A percentile compares a stretch with the other conserved stretches of the same genome.
phyloP scores from a whole-genome alignment of 2,113 vertebrate species.

The Nycticryphes semicollaris region DNA sequence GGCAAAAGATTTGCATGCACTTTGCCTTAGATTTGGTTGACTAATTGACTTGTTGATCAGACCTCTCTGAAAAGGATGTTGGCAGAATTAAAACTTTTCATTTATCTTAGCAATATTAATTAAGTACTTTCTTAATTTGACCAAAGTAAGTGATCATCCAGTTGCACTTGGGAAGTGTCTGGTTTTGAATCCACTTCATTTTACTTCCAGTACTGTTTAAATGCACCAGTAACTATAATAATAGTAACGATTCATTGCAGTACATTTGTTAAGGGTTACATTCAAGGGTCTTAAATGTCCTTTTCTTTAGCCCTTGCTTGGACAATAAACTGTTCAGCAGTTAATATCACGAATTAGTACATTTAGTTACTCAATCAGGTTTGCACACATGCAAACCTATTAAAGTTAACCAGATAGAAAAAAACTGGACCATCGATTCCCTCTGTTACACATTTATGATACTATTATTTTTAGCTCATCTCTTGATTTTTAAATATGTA shows the following conservation, averaged over 20 bases:
- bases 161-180: neutral
- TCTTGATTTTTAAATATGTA: slow-evolving; percentile 50
- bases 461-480: slow-evolving; percentile 17
- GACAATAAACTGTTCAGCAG: neutral
- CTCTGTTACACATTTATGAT: neutral
- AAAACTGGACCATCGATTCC: neutral
- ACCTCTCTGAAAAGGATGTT: neutral
- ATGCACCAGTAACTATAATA: neutral
- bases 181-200: neutral
- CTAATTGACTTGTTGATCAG: neutral
- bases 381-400: neutral
- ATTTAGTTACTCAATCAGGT: fast-evolving
- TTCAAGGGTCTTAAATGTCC: neutral
- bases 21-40: neutral
- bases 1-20: neutral
- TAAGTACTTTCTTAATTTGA: neutral
- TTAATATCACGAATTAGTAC: neutral
- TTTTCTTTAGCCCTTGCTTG: neutral
- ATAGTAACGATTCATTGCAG: neutral
- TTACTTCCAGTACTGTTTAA: neutral
- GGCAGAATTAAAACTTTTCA: neutral
- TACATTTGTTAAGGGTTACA: neutral
- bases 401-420: neutral
- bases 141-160: neutral
- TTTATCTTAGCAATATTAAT: neutral